These are phyloP conservation scores for Lordiphosa fenestrarum DNA, from an alignment of 2,888 invertebrate genomes.

Conservation along the genomic window DNA sequence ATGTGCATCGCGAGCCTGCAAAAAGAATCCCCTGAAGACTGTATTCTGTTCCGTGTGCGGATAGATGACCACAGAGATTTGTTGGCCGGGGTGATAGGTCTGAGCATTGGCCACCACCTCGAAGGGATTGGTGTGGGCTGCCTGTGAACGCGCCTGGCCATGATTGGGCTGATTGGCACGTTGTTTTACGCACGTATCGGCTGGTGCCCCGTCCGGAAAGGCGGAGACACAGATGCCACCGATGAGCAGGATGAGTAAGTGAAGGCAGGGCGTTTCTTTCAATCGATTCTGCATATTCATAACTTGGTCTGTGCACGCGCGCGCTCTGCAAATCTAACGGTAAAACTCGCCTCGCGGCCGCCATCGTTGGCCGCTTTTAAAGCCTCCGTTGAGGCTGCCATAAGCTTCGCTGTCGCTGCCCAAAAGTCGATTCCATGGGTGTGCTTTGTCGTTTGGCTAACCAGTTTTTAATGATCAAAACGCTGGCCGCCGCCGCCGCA, in stretches of 20 bases:
- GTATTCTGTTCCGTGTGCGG: constrained; percentile 75
- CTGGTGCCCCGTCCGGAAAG: constrained; percentile 91
- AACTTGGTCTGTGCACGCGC: constrained; percentile 40
- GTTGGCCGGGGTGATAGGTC: constrained; percentile 85
- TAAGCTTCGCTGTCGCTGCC: constrained; percentile 18
- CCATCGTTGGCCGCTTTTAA: constrained; percentile 57
- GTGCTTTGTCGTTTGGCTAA: constrained; percentile 39
- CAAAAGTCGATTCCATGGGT: constrained; percentile 25
- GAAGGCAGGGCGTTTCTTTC: constrained; percentile 41
- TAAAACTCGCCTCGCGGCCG: constrained; percentile 63
- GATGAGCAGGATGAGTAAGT: constrained; percentile 69
- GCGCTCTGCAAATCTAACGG: constrained; percentile 57
- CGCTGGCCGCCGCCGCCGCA: constrained; percentile 40
- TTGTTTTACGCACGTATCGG: constrained; percentile 89
- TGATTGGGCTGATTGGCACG: constrained; percentile 88
- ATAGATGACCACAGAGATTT: constrained; percentile 82
- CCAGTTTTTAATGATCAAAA: constrained; percentile 76
- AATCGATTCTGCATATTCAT: constrained; percentile 32
- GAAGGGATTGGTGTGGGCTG: constrained; percentile 85
- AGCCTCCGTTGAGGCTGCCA: constrained; percentile 41
- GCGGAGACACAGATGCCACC: constrained; percentile 63
- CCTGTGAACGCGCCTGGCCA: constrained; percentile 86
- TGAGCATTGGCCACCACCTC: constrained; percentile 85
- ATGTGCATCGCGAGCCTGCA: constrained; percentile 88
- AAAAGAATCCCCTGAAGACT: constrained; percentile 90